Conservation (phyloP, 23 tunicate genomes). For the Halocynthia aurantium region DNA sequence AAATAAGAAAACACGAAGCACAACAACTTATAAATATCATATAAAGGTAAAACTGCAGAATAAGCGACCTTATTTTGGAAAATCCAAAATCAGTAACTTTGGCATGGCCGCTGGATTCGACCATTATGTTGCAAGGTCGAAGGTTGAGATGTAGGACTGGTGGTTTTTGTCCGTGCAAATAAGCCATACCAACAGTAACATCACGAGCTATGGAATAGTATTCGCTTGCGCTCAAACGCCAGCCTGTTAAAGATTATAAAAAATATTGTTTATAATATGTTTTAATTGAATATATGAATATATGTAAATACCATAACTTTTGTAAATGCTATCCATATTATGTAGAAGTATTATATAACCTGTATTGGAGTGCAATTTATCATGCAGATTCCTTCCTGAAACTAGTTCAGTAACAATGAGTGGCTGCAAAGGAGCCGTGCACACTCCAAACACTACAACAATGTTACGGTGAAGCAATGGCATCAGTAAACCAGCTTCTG, state of each 20-base stretch:
- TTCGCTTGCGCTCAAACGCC: constrained; percentile 25
- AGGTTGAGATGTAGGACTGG: constrained; percentile 84
- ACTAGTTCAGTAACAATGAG: constrained; percentile 67
- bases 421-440: constrained; percentile 55
- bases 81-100: constrained; percentile 91
- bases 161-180: constrained; percentile 84
- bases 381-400: constrained; percentile 44
- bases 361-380: constrained; percentile 15
- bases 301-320: no score
- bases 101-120: constrained; percentile 49
- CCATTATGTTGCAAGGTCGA: constrained; percentile 66
- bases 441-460: constrained; percentile 55
- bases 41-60: not conserved
- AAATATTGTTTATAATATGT: no score
- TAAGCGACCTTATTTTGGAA: constrained; percentile 66
- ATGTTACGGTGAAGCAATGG: constrained; percentile 59
- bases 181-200: constrained; percentile 57
- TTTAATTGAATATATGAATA: no score
- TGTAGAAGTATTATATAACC: not conserved
- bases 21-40: not conserved
- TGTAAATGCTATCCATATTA: no score
- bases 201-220: constrained; percentile 49
- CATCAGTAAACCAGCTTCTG: constrained; percentile 69
- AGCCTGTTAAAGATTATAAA: constrained; percentile 17
- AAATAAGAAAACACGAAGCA: not conserved